phyloP scores from a whole-genome alignment of 2,888 invertebrate species.

The Sacculina carcini region DNA sequence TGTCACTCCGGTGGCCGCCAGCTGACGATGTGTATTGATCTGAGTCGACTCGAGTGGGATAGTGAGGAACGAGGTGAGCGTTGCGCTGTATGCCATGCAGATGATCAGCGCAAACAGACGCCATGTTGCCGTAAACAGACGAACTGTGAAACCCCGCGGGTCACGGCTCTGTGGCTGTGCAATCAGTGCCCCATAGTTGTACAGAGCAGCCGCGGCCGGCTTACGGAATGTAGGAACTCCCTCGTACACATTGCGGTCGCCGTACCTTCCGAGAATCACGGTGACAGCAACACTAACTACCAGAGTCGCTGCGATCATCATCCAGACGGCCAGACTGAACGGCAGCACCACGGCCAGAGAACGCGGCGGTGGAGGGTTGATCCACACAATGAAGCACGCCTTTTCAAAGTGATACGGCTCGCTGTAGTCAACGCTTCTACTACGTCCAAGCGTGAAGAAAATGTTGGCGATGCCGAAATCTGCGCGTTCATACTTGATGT shows the following conservation, averaged over 20 bases:
- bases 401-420: slow-evolving; percentile 12
- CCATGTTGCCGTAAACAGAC: slow-evolving; percentile 2
- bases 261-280: not conserved
- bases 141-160: not conserved
- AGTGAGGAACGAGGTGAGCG: slow-evolving; percentile 16
- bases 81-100: slow-evolving; percentile 11
- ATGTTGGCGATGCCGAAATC: slow-evolving; percentile 13
- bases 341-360: slow-evolving; percentile 10
- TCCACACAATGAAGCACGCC: slow-evolving; percentile 10
- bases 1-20: slow-evolving; percentile 9
- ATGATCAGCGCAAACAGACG: slow-evolving; percentile 11
- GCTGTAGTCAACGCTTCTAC: slow-evolving; percentile 11
- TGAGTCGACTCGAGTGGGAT: slow-evolving; percentile 9
- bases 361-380: slow-evolving; percentile 7
- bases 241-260: no score
- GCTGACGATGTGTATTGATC: slow-evolving; percentile 12
- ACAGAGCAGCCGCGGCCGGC: not conserved
- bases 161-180: not conserved
- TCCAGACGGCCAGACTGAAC: slow-evolving; percentile 2
- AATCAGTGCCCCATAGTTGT: not conserved
- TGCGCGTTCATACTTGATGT: slow-evolving; percentile 7
- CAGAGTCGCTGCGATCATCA: not conserved
- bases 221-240: not conserved
- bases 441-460: slow-evolving; percentile 8
- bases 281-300: not conserved